Evolutionary conservation across 2,113 vertebrate genomes (phyloP).

Genomic region (Cyprinus carpio): DNA sequence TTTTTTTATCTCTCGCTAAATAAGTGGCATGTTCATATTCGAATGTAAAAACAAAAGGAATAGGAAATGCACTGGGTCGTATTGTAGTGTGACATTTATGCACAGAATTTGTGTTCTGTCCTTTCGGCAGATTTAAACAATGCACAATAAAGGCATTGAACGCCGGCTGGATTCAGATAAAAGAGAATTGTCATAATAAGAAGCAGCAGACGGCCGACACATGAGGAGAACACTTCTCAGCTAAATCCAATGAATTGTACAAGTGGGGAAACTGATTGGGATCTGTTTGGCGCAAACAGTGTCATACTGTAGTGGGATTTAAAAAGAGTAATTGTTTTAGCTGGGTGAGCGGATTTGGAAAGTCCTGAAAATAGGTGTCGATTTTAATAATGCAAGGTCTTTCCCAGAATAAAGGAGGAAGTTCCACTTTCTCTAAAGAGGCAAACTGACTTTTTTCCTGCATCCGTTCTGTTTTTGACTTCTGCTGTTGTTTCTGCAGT

Average conservation of each 20-base stretch:
- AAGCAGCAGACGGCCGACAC: constrained; percentile 84
- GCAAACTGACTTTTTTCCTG: constrained; percentile 47
- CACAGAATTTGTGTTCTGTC: constrained; percentile 63
- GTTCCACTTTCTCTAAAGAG: constrained; percentile 66
- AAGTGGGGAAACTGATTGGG: constrained; percentile 83
- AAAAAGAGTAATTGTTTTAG: constrained; percentile 82
- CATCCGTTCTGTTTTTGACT: constrained; percentile 35
- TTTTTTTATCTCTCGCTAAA: neutral
- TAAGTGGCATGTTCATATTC: neutral
- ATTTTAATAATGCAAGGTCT: constrained; percentile 77
- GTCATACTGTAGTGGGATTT: constrained; percentile 80
- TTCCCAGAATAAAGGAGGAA: constrained; percentile 81
- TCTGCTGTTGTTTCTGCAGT: neutral
- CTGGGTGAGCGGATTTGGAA: constrained; percentile 78
- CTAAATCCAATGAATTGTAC: constrained; percentile 89
- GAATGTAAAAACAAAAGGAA: constrained; percentile 32
- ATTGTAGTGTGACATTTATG: constrained; percentile 53
- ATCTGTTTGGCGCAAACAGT: constrained; percentile 81
- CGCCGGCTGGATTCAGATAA: constrained; percentile 85
- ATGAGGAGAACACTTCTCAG: constrained; percentile 85
- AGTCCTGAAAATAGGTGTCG: constrained; percentile 81
- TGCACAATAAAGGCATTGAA: constrained; percentile 84
- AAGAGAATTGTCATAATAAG: constrained; percentile 84
- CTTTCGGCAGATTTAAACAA: constrained; percentile 75
- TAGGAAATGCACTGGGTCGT: constrained; percentile 23